Evolutionary conservation across 2,888 invertebrate species (phyloP), one percentile per base, ranked within the genome.

Genomic region (Drosophila neonasuta): DNA sequence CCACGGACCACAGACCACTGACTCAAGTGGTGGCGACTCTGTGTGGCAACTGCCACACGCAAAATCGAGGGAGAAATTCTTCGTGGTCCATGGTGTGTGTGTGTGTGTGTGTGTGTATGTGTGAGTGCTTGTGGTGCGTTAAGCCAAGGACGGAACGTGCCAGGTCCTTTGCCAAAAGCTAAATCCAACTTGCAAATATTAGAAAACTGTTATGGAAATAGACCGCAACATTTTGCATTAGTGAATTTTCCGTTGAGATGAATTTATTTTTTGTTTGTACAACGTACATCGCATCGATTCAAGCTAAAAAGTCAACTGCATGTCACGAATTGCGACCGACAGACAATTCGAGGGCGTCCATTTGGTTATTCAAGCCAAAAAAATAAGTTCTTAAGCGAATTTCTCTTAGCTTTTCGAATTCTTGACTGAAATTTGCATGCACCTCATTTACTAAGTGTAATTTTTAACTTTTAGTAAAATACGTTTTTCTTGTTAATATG

Each of bases 211-310:
- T 55, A 59, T 79, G 80, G 68, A 81, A 81, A 80, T 73, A 83
- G 86, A 81, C 80, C 80, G 79, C 84, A 81, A 81, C 76, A 72
- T 71, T 86, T 83, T 75, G 62, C 75, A 77, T 86, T 83, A 83
- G 72, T 71, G 55, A 24, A 41, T 46, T 64, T 67, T 67, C 52
- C 57, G 54, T 44, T 36, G 20, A 44, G 5, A 13, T 41, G 41
- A 62, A 36, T 62, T 62, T 72, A 59, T 58, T 72, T 77, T 77
- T 59, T 57, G 46, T 49, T 4, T 41, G 51, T n/a, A 29, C 34
- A 34, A 13, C 8, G 41, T 15, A 39, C 61, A 48, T 62, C 71
- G 60, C 61, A 48, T 68, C 71, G 60, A 64, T 60, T 68, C 10
- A 15, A 45, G 54, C 29, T 46, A 11, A 34, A 30, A 39, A 41